Percentiles rank a stretch among this genome's conserved stretches.
phyloP scores from a whole-genome alignment of 2,797 vertebrate species.

The Cossypha niveicapilla region DNA sequence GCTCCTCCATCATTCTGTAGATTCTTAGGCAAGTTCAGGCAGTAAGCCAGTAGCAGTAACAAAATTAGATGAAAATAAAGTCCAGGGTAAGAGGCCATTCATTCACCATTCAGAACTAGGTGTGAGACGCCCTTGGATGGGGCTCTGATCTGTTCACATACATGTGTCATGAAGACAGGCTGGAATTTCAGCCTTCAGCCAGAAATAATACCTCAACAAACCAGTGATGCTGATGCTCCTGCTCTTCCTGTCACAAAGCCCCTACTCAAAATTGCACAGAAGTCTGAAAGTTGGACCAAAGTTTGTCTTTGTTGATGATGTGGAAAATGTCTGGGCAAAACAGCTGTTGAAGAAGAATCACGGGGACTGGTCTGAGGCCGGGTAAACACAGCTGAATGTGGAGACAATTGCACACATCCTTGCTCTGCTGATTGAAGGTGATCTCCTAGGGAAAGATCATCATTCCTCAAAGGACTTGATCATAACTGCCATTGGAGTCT shows the following conservation, averaged over 20 bases:
- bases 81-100: not conserved
- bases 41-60: not conserved
- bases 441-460: not conserved
- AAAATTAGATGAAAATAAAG: not conserved
- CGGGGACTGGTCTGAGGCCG: not conserved
- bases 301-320: not conserved
- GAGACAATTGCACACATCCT: not conserved
- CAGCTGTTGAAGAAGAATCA: not conserved
- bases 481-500: not conserved
- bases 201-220: constrained; percentile 14
- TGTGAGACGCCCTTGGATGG: not conserved
- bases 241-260: not conserved
- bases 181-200: not conserved
- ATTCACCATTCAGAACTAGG: not conserved
- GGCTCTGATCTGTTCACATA: not conserved
- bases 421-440: not conserved
- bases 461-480: not conserved
- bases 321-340: not conserved
- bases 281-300: not conserved
- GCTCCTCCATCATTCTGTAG: not conserved
- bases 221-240: not conserved
- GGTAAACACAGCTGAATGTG: not conserved
- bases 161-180: not conserved
- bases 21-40: not conserved
- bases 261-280: not conserved